Percentiles rank a stretch among this genome's conserved stretches.
phyloP scores from a whole-genome alignment of 2,113 vertebrate genomes.

The chimpanzee (Pan troglodytes) region DNA sequence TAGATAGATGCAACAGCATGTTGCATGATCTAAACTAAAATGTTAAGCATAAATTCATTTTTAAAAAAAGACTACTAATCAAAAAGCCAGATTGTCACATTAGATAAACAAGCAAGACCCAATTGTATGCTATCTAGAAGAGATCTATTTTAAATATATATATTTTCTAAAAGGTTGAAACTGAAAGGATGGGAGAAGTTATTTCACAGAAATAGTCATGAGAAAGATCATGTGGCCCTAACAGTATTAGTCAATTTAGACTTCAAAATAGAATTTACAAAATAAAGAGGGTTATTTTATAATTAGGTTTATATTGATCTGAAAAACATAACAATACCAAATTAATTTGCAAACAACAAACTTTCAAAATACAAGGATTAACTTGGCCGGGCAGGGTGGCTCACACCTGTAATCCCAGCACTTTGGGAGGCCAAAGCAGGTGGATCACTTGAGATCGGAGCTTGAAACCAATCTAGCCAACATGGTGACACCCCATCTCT shows the following conservation, averaged over 20 bases:
- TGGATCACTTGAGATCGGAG: no score
- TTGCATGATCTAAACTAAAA: not conserved
- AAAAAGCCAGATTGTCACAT: not conserved
- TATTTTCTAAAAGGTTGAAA: not conserved
- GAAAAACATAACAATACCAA: not conserved
- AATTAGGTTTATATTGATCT: not conserved
- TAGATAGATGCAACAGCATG: not conserved
- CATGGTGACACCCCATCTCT: no score
- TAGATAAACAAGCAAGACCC: not conserved
- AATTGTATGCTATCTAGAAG: not conserved
- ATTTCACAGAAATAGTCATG: not conserved
- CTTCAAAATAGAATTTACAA: not conserved
- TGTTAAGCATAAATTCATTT: not conserved
- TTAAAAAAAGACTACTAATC: not conserved
- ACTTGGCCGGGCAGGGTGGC: no score
- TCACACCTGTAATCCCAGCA: no score
- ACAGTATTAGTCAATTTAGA: not conserved
- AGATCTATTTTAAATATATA: not conserved
- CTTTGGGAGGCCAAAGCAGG: no score
- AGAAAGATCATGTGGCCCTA: not conserved
- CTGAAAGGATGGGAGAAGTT: not conserved
- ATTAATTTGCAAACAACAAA: not conserved
- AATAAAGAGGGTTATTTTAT: not conserved
- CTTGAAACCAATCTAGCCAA: no score
- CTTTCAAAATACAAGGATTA: conserved; percentile 2